phyloP scores from a whole-genome alignment of 1,140 invertebrate species.

The Trichonephila clavipes region DNA sequence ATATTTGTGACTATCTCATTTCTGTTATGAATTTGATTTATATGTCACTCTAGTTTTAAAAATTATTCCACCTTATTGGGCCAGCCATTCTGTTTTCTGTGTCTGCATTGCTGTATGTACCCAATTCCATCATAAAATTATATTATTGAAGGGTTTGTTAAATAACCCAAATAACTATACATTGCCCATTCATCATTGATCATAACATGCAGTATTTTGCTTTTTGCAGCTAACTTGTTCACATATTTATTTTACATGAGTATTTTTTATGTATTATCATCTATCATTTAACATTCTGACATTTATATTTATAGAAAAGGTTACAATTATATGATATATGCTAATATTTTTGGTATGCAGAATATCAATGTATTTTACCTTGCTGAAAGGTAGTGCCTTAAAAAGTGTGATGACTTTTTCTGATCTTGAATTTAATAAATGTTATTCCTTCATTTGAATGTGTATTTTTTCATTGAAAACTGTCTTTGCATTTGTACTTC shows the following conservation, averaged over 20 bases:
- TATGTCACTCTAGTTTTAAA: not conserved
- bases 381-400: slow-evolving; percentile 30
- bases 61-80: not conserved
- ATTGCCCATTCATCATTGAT: slow-evolving; percentile 19
- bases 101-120: not conserved
- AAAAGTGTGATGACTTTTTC: slow-evolving; percentile 26
- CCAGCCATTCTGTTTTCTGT: not conserved
- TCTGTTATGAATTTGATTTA: not conserved
- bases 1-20: not conserved
- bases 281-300: slow-evolving; percentile 15
- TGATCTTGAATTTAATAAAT: slow-evolving; percentile 5
- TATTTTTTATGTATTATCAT: slow-evolving; percentile 13
- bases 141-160: not conserved
- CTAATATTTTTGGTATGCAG: slow-evolving; percentile 26
- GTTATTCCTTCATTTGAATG: not conserved
- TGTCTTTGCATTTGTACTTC: not conserved
- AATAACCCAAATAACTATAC: not conserved
- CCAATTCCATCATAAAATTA: too few relatives aligned
- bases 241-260: slow-evolving; percentile 24
- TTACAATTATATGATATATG: not conserved
- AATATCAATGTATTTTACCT: slow-evolving; percentile 18
- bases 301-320: slow-evolving; percentile 13
- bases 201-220: not conserved
- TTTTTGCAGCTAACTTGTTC: slow-evolving; percentile 29
- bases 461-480: not conserved